Base-by-base conservation (phyloP, 1,140 invertebrate species). In the Drosophila littoralis region DNA sequence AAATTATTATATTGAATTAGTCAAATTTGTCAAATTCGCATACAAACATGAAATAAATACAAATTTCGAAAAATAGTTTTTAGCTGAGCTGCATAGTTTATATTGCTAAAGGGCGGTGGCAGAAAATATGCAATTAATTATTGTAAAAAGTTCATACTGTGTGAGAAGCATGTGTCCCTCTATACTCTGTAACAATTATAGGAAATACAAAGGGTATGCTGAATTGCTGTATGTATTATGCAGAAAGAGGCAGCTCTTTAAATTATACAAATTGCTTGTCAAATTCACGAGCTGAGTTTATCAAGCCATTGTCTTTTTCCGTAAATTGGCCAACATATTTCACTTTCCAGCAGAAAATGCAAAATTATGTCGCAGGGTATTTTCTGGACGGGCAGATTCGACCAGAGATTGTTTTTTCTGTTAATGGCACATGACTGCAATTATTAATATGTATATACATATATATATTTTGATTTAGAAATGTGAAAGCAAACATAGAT, bases 401-500 rank as follows among this genome's bases (percentile, higher is more conserved):
- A 28, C 17, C 8, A 32, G 46, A 42, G 2, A 22, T 48, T 54
- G 15, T 15, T 17, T 6, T 15, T 32, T 12, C 22, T 48, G 22
- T 48, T 48, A 33, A 28, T 68, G 45, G 15, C 45, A 57, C 38
- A 46, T 46, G 15, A 46, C 10, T 13, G 48, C 55, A 67, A 46
- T 67, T 46, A 60, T 46, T 33, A 59, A 28, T 32, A 69, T 28
- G 22, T 28, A 28, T 32, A 69, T 22, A 3, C 2, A 22, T 22
- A 63, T 71, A 38, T 57, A 43, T 15, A 70, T 68, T 68, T 69
- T 45, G 42, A 74, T 74, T 68, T 74, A 28, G 50, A 68, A 69
- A 46, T 55, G 28, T 36, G n/a, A 48, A 61, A 45, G 70, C 59
- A 70, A 63, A 69, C 43, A 63, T 46, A 36, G 7, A 28, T 10